These are phyloP conservation scores for Dallia pectoralis DNA, from an alignment of 2,797 vertebrate species.

Conservation along the genomic window DNA sequence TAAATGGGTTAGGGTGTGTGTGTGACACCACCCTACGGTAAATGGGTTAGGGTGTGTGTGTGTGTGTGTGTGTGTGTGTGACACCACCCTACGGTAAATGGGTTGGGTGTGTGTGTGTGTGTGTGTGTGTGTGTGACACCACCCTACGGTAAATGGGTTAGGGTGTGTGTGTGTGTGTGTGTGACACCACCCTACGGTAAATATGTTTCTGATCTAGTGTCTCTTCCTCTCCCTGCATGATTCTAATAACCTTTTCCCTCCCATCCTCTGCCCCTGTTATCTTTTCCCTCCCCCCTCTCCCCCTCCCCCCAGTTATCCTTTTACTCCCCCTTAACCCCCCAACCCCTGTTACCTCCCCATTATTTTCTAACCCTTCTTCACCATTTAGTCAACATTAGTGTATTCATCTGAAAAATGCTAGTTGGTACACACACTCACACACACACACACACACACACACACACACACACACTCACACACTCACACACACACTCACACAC, in stretches of 20 bases:
- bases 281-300: too few relatives aligned
- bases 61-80: slow-evolving; percentile 5
- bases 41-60: background rate
- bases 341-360: too few relatives aligned
- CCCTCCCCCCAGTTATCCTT: too few relatives aligned
- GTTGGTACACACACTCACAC: slow-evolving; percentile 68
- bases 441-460: background rate
- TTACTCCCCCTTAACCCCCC: too few relatives aligned
- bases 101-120: slow-evolving; percentile 2
- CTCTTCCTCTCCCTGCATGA: slow-evolving; percentile 73
- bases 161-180: slow-evolving; percentile 22
- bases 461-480: background rate
- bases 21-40: background rate
- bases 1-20: slow-evolving; percentile 6
- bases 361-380: too few relatives aligned
- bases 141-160: slow-evolving; percentile 56
- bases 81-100: too few relatives aligned
- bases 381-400: too few relatives aligned
- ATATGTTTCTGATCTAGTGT: slow-evolving; percentile 74
- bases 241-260: slow-evolving; percentile 72
- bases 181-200: slow-evolving; percentile 65
- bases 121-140: slow-evolving; percentile 35
- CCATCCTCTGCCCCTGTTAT: slow-evolving; percentile 24
- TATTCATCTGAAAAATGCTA: slow-evolving; percentile 79
- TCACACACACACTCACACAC: background rate